Conservation (phyloP, 2,113 vertebrate species). For the Eupsittula cactorum region DNA sequence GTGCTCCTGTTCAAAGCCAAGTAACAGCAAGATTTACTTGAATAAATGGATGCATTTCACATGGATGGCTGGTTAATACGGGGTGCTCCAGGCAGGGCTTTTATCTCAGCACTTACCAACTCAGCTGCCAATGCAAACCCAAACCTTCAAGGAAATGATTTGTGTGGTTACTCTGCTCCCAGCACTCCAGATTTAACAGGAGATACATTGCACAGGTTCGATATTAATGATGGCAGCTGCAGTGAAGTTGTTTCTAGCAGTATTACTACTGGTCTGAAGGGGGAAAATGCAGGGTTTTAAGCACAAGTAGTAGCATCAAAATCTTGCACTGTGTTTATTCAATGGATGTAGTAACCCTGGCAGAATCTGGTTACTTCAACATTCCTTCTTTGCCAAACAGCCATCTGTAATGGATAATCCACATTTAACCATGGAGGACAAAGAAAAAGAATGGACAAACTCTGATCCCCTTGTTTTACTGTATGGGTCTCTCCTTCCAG, state of each 20-base stretch:
- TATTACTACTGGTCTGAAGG: not conserved
- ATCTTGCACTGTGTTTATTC: not conserved
- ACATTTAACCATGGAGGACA: accelerated
- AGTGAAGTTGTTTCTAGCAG: not conserved
- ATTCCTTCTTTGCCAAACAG: not conserved
- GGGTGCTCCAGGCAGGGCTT: conserved; percentile 34
- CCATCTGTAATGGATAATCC: not conserved
- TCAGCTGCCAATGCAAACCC: not conserved
- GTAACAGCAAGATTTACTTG: not conserved
- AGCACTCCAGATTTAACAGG: not conserved
- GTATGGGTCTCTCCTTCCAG: not conserved
- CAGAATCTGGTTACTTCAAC: not conserved
- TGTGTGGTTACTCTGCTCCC: not conserved
- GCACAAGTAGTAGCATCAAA: not conserved
- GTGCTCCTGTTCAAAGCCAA: not conserved
- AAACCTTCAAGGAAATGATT: not conserved
- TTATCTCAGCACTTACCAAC: not conserved
- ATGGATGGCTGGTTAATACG: not conserved
- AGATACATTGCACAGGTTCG: not conserved
- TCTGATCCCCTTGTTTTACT: not conserved
- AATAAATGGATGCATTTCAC: conserved; percentile 3
- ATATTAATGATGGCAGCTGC: not conserved
- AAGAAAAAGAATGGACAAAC: not conserved
- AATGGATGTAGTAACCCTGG: not conserved
- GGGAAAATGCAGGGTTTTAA: not conserved